phyloP scores from a whole-genome alignment of 2,113 vertebrate species.

The Ceratotherium simum region DNA sequence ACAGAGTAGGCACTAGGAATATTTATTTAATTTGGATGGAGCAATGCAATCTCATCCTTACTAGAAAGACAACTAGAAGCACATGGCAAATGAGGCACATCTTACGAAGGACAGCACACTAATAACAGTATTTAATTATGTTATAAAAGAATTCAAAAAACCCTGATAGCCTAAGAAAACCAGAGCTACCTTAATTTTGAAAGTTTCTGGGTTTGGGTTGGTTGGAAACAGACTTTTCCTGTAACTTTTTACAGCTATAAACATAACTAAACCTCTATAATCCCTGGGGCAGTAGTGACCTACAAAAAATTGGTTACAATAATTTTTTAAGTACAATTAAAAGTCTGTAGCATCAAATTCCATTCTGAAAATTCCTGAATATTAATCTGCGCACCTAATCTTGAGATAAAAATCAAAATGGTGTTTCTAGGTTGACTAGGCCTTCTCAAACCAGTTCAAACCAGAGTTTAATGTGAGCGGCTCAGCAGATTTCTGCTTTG shows the following conservation, averaged over 20 bases:
- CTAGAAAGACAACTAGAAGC: not conserved
- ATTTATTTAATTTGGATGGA: not conserved
- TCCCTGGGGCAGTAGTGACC: not conserved
- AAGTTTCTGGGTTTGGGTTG: not conserved
- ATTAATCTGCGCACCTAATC: not conserved
- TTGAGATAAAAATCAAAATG: slow-evolving; percentile 39
- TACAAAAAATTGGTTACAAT: not conserved
- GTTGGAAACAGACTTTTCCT: slow-evolving; percentile 26
- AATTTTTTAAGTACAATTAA: not conserved
- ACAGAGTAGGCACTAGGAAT: not conserved
- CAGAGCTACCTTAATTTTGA: not conserved
- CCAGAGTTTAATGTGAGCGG: slow-evolving; percentile 39
- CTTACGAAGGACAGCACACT: not conserved
- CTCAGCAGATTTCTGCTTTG: slow-evolving; percentile 66
- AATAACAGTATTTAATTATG: not conserved
- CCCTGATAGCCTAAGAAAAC: not conserved
- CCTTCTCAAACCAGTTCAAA: slow-evolving; percentile 70
- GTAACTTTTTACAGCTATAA: slow-evolving; percentile 33
- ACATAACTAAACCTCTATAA: not conserved
- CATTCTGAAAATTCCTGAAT: slow-evolving; percentile 40
- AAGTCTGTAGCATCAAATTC: not conserved
- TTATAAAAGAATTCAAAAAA: not conserved
- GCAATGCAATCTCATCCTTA: not conserved
- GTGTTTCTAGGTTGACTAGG: slow-evolving; percentile 26
- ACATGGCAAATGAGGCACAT: not conserved